These are phyloP conservation scores for Amiota mariae DNA, from an alignment of 2,888 invertebrate genomes.

Conservation along the genomic window DNA sequence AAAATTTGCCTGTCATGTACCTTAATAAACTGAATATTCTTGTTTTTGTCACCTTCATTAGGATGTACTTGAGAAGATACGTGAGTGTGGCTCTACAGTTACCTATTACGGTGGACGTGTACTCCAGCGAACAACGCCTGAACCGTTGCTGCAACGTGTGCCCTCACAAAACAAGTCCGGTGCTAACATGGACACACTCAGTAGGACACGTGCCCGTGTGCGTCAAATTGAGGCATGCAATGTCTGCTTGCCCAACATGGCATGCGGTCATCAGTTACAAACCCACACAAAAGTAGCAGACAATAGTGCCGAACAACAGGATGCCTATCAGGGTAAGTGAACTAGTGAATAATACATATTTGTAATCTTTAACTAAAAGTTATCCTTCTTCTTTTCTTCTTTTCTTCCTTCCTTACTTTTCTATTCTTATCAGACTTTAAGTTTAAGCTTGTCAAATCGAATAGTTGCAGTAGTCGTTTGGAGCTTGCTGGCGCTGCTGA, in stretches of 20 bases:
- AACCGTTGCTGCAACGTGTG: constrained; percentile 58
- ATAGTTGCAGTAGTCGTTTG: constrained; percentile 88
- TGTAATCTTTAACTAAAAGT: constrained; percentile 11
- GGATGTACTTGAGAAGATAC: constrained; percentile 88
- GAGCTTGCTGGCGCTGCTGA: constrained; percentile 81
- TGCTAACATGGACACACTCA: constrained; percentile 73
- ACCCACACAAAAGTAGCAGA: constrained; percentile 11
- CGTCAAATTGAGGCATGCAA: constrained; percentile 73
- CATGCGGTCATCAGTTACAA: constrained; percentile 51
- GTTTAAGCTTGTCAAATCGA: constrained; percentile 88
- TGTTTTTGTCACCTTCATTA: constrained; percentile 36
- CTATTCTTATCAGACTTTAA: constrained; percentile 78
- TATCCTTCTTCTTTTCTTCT: too few species aligned
- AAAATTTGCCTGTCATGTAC: too few species aligned
- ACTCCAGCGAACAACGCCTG: constrained; percentile 75
- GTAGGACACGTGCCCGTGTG: constrained; percentile 63
- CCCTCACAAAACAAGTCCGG: constrained; percentile 73
- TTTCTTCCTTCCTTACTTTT: constrained; percentile 19
- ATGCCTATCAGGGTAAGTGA: constrained; percentile 57
- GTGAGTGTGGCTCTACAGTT: constrained; percentile 90
- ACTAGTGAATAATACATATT: not conserved
- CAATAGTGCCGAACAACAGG: constrained; percentile 33
- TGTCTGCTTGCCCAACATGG: constrained; percentile 63
- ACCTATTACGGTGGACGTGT: constrained; percentile 92
- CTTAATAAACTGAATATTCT: too few species aligned